Conservation (phyloP, 2,113 vertebrate species). For the Probosciger aterrimus region DNA sequence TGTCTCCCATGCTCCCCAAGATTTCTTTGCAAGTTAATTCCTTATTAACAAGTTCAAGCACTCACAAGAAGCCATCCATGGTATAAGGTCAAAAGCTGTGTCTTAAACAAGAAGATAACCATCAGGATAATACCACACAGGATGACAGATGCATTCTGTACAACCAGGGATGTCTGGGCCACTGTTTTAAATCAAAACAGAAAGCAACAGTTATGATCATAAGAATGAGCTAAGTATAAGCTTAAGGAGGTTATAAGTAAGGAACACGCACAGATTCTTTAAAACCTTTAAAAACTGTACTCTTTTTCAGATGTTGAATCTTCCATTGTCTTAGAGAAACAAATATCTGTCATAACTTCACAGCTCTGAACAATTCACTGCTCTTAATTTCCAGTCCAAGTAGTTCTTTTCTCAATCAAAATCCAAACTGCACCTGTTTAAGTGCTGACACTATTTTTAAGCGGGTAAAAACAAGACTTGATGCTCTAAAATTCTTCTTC, state of each 20-base stretch:
- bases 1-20: neutral
- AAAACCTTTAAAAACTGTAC: neutral
- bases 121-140: conserved; percentile 92
- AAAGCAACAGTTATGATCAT: neutral
- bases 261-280: neutral
- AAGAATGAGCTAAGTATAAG: neutral
- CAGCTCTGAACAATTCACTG: neutral
- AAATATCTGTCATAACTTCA: neutral
- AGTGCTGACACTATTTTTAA: neutral
- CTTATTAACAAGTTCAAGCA: conserved; percentile 2
- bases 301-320: neutral
- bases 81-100: conserved; percentile 84
- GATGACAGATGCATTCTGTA: conserved; percentile 95
- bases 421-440: neutral
- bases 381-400: neutral
- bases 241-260: neutral
- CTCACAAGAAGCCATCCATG: conserved; percentile 97
- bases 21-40: neutral
- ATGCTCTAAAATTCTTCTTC: neutral
- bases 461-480: neutral
- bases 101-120: conserved; percentile 91
- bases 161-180: conserved; percentile 91
- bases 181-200: conserved; percentile 74
- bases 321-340: neutral
- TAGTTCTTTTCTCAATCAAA: neutral